A percentile compares a stretch with the other conserved stretches of the same genome.
These are phyloP conservation scores for Entomyzon cyanotis DNA, from an alignment of 2,113 vertebrate species.

Conservation along the genomic window DNA sequence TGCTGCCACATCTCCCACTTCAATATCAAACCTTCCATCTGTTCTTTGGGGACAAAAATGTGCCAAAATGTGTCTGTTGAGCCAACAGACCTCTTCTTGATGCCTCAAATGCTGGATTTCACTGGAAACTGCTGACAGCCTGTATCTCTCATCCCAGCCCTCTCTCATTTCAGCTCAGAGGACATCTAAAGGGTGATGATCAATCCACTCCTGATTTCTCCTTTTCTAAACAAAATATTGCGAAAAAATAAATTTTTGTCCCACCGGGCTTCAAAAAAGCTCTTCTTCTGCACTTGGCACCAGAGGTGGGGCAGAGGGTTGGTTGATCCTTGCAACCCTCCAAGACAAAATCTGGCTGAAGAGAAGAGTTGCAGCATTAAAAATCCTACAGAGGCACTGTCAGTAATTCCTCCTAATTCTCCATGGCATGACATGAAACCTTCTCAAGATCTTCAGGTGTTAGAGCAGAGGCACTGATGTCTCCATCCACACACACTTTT, in stretches of 20 bases:
- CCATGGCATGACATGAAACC: not conserved
- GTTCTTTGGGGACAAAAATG: not conserved
- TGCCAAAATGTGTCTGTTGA: not conserved
- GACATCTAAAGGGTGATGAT: not conserved
- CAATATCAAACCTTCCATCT: not conserved
- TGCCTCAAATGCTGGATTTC: not conserved
- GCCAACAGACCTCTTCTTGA: not conserved
- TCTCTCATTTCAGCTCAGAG: not conserved
- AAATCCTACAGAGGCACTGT: not conserved
- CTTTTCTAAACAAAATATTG: not conserved
- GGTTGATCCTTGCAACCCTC: not conserved
- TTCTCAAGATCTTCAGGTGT: not conserved
- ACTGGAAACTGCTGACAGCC: not conserved
- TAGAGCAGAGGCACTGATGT: not conserved
- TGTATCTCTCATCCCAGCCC: not conserved
- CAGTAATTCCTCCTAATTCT: not conserved
- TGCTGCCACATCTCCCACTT: not conserved
- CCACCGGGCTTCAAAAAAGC: not conserved
- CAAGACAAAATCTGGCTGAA: not conserved
- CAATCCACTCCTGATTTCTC: not conserved
- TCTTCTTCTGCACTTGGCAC: not conserved
- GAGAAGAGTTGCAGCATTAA: not conserved
- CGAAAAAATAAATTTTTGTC: rapidly evolving
- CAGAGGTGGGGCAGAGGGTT: not conserved
- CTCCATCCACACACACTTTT: not conserved